Base-by-base conservation (phyloP, 2,888 invertebrate genomes). In the Hypselothyrea guttata region DNA sequence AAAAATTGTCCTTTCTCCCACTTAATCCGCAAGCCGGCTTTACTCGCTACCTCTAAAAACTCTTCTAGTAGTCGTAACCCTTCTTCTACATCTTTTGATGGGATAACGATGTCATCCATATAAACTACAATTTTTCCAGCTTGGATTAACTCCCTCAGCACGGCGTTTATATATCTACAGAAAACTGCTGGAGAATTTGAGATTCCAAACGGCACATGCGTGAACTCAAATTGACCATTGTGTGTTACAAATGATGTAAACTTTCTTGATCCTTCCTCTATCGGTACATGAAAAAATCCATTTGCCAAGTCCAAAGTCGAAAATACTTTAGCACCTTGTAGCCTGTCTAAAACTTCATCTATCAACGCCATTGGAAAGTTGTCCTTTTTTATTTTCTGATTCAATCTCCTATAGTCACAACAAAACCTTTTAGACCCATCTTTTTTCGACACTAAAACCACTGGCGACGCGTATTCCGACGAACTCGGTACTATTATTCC, bases 311-410 rank as follows among this genome's bases (percentile, higher is more conserved):
- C 34, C 1, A 55, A 8, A 4, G 16, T 37, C 0, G 37, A 16
- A 16, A 37, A 37, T 18, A 37, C 37, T 18, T 37, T 37, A 7
- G 16, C 37, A 1, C 54, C 46, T 11, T 54, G 40, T 1, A 46
- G 28, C 1, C 40, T 47, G 12, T 41, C 18, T 2, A 47, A 7
- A 4, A 55, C 54, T 1, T 38, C 11, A 7, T 55, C 34, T 40
- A 55, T 48, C 1, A 49, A 28, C 2, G 31, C 18, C n/a, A 49
- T 49, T 11, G 22, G 27, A 11, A 56, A 37, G 9, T 31, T 56
- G 27, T 49, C 49, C n/a, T 48, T 18, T 12, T 34, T 13, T 12
- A 52, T 52, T 44, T 52, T 37, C 12, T 30, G 16, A n/a, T 44
- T 30, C 2, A 44, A 11, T 5, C 28, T 52, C 11, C 52, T 16